Percentiles rank a stretch among this genome's conserved stretches.
Conservation (phyloP, 2,888 invertebrate genomes). For the Copidosoma aretas region DNA sequence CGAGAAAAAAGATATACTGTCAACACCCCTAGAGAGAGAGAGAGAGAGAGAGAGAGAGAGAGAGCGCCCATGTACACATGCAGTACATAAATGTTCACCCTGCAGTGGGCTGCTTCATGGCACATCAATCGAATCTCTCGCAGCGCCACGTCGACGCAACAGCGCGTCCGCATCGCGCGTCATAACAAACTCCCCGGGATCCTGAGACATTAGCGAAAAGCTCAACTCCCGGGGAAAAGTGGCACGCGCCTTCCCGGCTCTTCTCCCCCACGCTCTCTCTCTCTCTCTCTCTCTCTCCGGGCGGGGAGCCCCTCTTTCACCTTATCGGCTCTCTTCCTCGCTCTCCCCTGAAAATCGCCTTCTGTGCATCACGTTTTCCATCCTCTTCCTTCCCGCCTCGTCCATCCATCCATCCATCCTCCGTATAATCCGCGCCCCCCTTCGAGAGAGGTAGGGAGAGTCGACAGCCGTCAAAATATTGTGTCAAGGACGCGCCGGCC, state of each 20-base stretch:
- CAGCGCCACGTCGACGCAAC: slow-evolving; percentile 43
- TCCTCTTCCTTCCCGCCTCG: too few species aligned
- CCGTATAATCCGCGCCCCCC: background rate
- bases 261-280: too few species aligned
- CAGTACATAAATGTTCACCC: too few species aligned
- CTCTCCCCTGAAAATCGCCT: background rate
- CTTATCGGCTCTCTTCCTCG: slow-evolving; percentile 22
- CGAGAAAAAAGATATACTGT: too few species aligned
- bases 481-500: slow-evolving; percentile 50
- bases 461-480: slow-evolving; percentile 52
- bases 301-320: slow-evolving; percentile 42
- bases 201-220: slow-evolving; percentile 8
- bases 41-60: too few species aligned
- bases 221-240: background rate
- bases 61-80: too few species aligned
- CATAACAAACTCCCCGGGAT: slow-evolving; percentile 46
- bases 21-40: too few species aligned
- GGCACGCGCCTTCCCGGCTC: slow-evolving; percentile 2
- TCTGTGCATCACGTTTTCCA: too few species aligned
- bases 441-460: background rate
- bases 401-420: too few species aligned
- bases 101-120: too few species aligned
- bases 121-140: background rate
- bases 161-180: slow-evolving; percentile 34
- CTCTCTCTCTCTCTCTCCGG: slow-evolving; percentile 31